These are phyloP conservation scores for Drosophila algonquin DNA, from an alignment of 2,888 invertebrate species.

Conservation along the genomic window DNA sequence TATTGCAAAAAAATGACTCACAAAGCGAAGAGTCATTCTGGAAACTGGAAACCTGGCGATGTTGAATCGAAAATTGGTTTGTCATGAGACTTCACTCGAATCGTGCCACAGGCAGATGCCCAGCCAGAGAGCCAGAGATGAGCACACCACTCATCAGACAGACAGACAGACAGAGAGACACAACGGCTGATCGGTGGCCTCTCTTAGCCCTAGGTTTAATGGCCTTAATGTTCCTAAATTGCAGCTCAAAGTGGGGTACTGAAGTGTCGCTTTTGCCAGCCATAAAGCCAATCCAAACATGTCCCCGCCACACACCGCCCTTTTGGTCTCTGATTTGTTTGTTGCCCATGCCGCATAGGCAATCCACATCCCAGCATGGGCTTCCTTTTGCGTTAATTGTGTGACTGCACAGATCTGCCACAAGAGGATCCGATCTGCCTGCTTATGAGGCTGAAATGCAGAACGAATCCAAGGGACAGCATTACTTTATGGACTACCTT, in stretches of 20 bases:
- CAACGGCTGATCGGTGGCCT: neutral
- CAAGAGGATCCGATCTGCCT: slow-evolving; percentile 21
- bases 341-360: slow-evolving; percentile 47
- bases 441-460: slow-evolving; percentile 70
- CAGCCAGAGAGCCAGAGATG: neutral
- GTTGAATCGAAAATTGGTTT: slow-evolving; percentile 14
- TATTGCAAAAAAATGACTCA: slow-evolving; percentile 33
- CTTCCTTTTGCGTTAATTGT: slow-evolving; percentile 57
- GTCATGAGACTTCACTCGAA: slow-evolving; percentile 19
- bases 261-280: slow-evolving; percentile 11
- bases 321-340: slow-evolving; percentile 46
- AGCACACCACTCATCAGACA: too few relatives aligned
- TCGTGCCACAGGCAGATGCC: neutral
- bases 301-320: slow-evolving; percentile 31
- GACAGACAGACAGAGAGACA: neutral
- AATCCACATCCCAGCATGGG: slow-evolving; percentile 54
- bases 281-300: slow-evolving; percentile 33
- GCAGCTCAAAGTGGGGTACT: slow-evolving; percentile 26
- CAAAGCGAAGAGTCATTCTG: slow-evolving; percentile 21
- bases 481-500: slow-evolving; percentile 40
- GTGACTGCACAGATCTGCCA: slow-evolving; percentile 11
- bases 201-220: slow-evolving; percentile 4
- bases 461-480: slow-evolving; percentile 47
- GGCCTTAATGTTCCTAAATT: slow-evolving; percentile 25
- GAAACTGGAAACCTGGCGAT: slow-evolving; percentile 3